These are phyloP conservation scores for Trachemys scripta DNA, from an alignment of 2,113 vertebrate species.

Conservation along the genomic window DNA sequence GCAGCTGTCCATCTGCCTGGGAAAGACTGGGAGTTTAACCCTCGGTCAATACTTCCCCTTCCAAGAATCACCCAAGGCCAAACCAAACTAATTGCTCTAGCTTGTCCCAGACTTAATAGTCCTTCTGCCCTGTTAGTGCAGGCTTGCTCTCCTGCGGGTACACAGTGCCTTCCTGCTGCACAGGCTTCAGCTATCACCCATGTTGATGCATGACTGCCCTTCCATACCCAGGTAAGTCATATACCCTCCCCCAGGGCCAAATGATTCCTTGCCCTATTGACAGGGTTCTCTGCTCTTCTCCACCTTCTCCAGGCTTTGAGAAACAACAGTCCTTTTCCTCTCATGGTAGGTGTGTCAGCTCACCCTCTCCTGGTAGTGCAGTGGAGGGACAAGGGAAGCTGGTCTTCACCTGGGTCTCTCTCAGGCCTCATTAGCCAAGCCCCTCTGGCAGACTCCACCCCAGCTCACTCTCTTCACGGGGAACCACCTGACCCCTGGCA, in stretches of 20 bases:
- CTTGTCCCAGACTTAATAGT: not conserved
- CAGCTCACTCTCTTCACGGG: not conserved
- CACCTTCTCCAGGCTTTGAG: not conserved
- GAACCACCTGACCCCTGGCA: not conserved
- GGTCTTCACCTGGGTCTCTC: not conserved
- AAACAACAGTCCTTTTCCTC: not conserved
- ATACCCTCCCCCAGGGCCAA: too few species aligned
- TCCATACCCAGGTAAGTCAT: too few species aligned
- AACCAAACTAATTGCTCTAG: not conserved
- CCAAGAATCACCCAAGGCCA: not conserved
- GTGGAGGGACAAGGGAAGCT: too few species aligned
- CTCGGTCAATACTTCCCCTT: not conserved
- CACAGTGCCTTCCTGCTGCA: too few species aligned
- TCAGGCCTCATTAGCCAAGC: not conserved
- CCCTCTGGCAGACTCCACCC: not conserved
- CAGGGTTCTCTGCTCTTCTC: too few species aligned
- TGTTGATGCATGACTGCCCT: too few species aligned
- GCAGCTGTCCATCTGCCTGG: not conserved
- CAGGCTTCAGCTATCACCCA: too few species aligned
- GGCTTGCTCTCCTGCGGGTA: too few species aligned
- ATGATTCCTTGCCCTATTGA: too few species aligned
- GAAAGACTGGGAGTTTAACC: not conserved
- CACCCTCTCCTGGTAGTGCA: not conserved
- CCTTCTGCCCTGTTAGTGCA: not conserved
- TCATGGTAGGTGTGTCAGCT: not conserved